Evolutionary conservation across 2,888 invertebrate species (phyloP), one percentile per base, ranked within the genome.

Genomic region (Idaea dimidiata): DNA sequence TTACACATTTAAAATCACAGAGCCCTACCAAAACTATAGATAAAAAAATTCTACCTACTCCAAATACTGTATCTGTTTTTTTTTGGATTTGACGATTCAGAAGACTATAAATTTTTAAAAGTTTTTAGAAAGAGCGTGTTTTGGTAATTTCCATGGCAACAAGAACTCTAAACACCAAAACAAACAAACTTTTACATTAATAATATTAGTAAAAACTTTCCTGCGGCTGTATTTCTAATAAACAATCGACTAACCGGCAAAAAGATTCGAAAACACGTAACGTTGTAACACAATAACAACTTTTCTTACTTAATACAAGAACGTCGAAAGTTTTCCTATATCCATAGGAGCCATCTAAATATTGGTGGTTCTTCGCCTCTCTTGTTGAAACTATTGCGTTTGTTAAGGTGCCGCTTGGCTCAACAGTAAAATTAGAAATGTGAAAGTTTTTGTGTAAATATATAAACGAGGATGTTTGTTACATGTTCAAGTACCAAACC

Each of bases 251-350:
- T 56, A 57, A 59, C 43, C 10, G 54, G 56, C 17, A 53, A 59
- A 24, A 59, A 53, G 31, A 53, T 24, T 62, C 62, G 58, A 17
- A 59, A 58, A 58, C 59, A 54, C 54, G 54, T 43, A 43, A 62
- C 66, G 61, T 57, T 31, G 18, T 56, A 17, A 56, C 56, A 65
- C 62, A 66, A 65, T 68, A 62, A 63, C 64, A 67, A 72, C 62
- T 70, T 70, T 68, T 60, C 65, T 62, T 67, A 68, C 65, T 64
- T 64, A 65, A 67, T 64, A 67, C 65, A 64, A 63, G 65, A 69
- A 61, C 56, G 62, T 59, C 58, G 24, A 67, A 72, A 70, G 63
- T 71, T 72, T 69, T 10, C 60, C 68, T 62, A 72, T 72, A 70
- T 69, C 64, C 69, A 61, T 17, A 17, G 63, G 63, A 62, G 58